Conservation (phyloP, 1,140 invertebrate genomes). For the Leptinotarsa lineolata region DNA sequence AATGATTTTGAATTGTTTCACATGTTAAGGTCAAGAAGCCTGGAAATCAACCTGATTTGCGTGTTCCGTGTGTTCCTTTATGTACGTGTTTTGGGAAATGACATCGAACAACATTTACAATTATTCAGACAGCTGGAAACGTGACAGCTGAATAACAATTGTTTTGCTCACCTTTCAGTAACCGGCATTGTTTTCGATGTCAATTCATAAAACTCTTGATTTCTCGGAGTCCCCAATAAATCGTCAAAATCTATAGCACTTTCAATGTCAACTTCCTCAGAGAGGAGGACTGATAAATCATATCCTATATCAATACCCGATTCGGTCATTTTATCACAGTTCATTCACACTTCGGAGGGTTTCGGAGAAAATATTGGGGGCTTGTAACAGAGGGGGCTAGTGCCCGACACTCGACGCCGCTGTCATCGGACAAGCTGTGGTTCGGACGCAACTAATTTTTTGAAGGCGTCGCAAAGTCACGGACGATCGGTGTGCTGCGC, state of each 20-base stretch:
- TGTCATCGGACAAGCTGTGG: constrained; percentile 19
- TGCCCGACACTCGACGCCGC: constrained; percentile 13
- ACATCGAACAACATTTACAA: neutral
- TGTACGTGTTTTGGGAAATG: neutral
- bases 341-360: constrained; percentile 19
- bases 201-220: constrained; percentile 70
- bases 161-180: constrained; percentile 63
- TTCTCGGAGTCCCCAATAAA: constrained; percentile 62
- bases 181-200: constrained; percentile 68
- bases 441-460: constrained; percentile 46
- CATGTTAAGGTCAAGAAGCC: no score
- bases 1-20: constrained; percentile 6
- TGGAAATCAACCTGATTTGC: no score
- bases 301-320: constrained; percentile 75
- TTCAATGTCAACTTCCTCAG: constrained; percentile 62
- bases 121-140: neutral
- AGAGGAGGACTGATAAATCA: constrained; percentile 65
- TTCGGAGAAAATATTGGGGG: neutral
- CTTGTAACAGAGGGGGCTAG: constrained; percentile 5
- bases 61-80: no score
- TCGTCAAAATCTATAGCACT: constrained; percentile 62
- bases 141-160: neutral
- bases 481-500: constrained; percentile 37
- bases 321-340: constrained; percentile 57
- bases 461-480: constrained; percentile 45